These are phyloP conservation scores for Drosophila mimica DNA, from an alignment of 2,888 invertebrate genomes.

Conservation along the genomic window DNA sequence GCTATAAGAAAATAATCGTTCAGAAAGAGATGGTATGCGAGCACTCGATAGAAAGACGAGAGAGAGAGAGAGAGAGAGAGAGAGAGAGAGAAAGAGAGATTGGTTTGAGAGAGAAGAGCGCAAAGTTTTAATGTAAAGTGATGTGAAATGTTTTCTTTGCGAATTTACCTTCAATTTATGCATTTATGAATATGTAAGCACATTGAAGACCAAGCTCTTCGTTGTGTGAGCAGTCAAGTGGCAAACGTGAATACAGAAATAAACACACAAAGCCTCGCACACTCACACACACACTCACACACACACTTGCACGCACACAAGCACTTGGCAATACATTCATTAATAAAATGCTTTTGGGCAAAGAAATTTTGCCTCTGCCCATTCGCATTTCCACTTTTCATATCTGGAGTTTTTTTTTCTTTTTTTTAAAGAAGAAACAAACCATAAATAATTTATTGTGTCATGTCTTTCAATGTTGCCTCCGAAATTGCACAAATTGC, in stretches of 20 bases:
- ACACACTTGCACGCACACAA: constrained; percentile 14
- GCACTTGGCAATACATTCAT: constrained; percentile 65
- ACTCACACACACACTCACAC: constrained; percentile 18
- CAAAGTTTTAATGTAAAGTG: constrained; percentile 75
- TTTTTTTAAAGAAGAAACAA: neutral
- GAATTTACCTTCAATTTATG: constrained; percentile 80
- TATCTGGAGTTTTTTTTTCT: constrained; percentile 23
- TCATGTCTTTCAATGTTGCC: constrained; percentile 29
- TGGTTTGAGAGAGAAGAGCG: constrained; percentile 7
- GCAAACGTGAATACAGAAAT: constrained; percentile 58
- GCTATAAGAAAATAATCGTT: constrained; percentile 61
- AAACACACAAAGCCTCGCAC: constrained; percentile 29
- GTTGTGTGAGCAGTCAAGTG: constrained; percentile 69
- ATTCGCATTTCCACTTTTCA: constrained; percentile 34
- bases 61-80: constrained; percentile 9
- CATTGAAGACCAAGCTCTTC: constrained; percentile 54
- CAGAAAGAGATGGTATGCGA: constrained; percentile 13
- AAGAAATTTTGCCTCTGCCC: constrained; percentile 63
- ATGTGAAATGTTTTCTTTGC: constrained; percentile 78
- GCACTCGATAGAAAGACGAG: neutral
- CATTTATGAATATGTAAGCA: constrained; percentile 79
- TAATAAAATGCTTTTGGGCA: constrained; percentile 74
- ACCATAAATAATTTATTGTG: constrained; percentile 55
- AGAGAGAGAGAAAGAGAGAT: constrained; percentile 10
- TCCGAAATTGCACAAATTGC: constrained; percentile 25